Evolutionary conservation across 2,797 vertebrate species (phyloP).

Genomic region (Discoglossus pictus): DNA sequence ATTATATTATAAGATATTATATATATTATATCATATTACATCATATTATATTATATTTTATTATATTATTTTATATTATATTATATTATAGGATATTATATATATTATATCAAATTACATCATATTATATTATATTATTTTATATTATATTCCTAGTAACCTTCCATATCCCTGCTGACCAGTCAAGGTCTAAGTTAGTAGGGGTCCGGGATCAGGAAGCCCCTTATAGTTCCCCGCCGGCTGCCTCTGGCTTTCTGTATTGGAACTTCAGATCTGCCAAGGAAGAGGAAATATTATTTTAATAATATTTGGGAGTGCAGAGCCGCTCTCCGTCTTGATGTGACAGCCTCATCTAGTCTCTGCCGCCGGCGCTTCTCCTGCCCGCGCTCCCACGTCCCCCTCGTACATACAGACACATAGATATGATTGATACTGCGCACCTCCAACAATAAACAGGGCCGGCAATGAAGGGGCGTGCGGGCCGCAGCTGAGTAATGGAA

Average conservation of each 20-base stretch:
- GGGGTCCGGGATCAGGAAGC: neutral
- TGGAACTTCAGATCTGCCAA: conserved; percentile 2
- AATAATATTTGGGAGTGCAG: conserved; percentile 19
- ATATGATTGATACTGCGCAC: conserved; percentile 23
- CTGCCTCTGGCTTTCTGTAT: neutral
- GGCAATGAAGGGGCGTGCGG: neutral
- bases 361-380: conserved; percentile 19
- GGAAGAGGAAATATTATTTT: conserved; percentile 40
- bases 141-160: too few relatives aligned
- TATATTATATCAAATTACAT: too few relatives aligned
- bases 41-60: too few relatives aligned
- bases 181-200: neutral
- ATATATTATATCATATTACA: too few relatives aligned
- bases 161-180: too few relatives aligned
- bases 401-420: neutral
- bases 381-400: neutral
- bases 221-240: neutral
- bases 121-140: too few relatives aligned
- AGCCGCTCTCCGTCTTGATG: conserved; percentile 19
- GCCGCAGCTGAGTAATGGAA: conserved; percentile 20
- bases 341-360: conserved; percentile 15
- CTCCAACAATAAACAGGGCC: conserved; percentile 6
- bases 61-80: too few relatives aligned
- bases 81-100: too few relatives aligned
- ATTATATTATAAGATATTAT: too few relatives aligned